Conservation (phyloP, 2,888 invertebrate species). For the Myopa tessellatipennis region DNA sequence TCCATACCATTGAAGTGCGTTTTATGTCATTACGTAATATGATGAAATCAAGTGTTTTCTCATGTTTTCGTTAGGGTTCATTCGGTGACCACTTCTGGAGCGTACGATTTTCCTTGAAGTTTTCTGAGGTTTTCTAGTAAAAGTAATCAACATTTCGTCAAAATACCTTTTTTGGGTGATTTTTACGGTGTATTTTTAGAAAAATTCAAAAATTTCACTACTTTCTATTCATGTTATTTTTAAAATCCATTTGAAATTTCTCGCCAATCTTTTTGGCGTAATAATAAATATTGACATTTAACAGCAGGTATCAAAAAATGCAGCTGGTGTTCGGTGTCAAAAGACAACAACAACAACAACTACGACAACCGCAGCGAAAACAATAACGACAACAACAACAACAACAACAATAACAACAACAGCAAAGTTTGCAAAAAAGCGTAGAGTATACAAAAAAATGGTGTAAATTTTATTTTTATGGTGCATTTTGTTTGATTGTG, state of each 20-base stretch:
- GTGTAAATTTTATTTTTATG: constrained; percentile 13
- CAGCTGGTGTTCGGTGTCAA: constrained; percentile 16
- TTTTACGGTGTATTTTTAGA: too few species aligned
- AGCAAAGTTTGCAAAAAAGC: constrained; percentile 8
- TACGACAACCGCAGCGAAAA: neutral
- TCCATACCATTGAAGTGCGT: too few species aligned
- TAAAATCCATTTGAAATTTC: neutral
- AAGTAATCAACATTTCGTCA: too few species aligned
- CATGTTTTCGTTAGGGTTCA: too few species aligned
- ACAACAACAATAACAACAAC: neutral
- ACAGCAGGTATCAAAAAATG: constrained; percentile 3
- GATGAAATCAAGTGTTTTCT: too few species aligned
- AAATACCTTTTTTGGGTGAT: too few species aligned
- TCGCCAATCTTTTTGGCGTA: neutral
- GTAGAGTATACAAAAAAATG: neutral
- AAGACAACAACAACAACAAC: neutral
- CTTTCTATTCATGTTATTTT: neutral
- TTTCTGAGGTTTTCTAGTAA: too few species aligned
- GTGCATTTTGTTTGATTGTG: constrained; percentile 15
- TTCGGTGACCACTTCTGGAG: too few species aligned
- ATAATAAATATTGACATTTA: neutral
- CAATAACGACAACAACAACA: constrained; percentile 12
- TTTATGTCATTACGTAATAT: too few species aligned
- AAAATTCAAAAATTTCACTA: too few species aligned
- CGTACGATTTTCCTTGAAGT: too few species aligned